A percentile compares a stretch with the other conserved stretches of the same genome.
These are phyloP conservation scores for Mamestra configurata DNA, from an alignment of 1,140 invertebrate genomes.

Conservation along the genomic window DNA sequence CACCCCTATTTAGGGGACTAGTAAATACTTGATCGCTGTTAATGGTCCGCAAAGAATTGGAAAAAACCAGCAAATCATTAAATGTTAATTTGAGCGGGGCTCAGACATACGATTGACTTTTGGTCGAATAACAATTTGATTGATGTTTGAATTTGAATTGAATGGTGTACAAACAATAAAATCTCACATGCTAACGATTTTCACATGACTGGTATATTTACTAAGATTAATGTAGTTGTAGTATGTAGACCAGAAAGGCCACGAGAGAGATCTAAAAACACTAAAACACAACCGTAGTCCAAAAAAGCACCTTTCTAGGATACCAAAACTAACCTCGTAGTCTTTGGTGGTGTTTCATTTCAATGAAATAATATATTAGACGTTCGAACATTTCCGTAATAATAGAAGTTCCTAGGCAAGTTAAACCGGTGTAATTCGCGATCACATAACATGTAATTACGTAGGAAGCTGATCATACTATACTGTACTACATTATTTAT, in stretches of 20 bases:
- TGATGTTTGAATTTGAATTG: conserved; percentile 1
- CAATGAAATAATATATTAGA: background rate
- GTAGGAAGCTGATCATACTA: conserved; percentile 20
- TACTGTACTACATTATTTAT: background rate
- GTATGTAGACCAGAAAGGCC: too few species aligned
- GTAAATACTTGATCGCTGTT: conserved; percentile 20
- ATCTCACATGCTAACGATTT: too few species aligned
- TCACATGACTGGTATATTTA: too few species aligned
- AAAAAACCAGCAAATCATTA: conserved; percentile 31
- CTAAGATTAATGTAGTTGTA: too few species aligned
- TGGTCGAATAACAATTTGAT: conserved; percentile 11
- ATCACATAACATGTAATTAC: conserved; percentile 35
- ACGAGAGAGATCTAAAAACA: too few species aligned
- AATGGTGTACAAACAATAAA: background rate
- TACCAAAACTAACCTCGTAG: background rate
- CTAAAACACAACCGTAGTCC: too few species aligned
- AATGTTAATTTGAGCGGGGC: conserved; percentile 33
- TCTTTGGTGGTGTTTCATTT: background rate
- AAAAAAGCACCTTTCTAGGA: background rate
- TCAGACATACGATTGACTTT: conserved; percentile 24
- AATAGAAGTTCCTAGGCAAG: background rate
- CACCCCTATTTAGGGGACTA: conserved; percentile 20
- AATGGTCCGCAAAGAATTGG: conserved; percentile 33
- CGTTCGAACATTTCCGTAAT: conserved; percentile 7
- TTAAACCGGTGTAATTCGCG: background rate